Percentiles rank a stretch among this genome's conserved stretches.
Evolutionary conservation across 2,113 vertebrate species (phyloP).

Genomic region (Mobula birostris): DNA sequence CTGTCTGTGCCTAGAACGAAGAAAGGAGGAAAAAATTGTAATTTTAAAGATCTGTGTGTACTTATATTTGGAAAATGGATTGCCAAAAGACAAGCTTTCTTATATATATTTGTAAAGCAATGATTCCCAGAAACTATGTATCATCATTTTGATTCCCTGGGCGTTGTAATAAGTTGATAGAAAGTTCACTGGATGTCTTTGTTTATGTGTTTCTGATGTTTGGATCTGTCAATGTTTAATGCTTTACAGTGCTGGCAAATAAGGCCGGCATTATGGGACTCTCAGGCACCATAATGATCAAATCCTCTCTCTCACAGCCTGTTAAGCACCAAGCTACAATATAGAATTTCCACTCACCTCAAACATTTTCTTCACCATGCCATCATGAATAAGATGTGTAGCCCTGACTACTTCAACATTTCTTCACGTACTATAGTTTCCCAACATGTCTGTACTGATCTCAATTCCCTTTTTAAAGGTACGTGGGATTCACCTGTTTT

Average conservation of each 20-base stretch:
- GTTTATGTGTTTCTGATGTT: background rate
- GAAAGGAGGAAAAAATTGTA: background rate
- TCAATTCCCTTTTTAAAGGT: background rate
- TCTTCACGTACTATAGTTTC: background rate
- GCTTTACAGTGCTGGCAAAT: background rate
- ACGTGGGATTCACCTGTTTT: too few relatives aligned
- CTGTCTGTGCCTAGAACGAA: background rate
- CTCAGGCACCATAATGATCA: background rate
- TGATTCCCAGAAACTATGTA: background rate
- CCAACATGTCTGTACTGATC: background rate
- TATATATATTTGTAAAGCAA: background rate
- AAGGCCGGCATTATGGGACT: slow-evolving; percentile 9
- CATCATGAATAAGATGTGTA: background rate
- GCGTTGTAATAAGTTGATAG: background rate
- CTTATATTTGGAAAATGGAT: background rate
- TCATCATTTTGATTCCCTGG: slow-evolving; percentile 12
- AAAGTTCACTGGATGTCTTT: slow-evolving; percentile 1
- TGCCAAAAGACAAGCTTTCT: background rate
- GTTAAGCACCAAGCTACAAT: background rate
- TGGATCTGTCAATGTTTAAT: background rate
- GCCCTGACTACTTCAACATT: background rate
- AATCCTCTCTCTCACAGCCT: background rate
- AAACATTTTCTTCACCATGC: background rate
- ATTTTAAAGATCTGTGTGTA: background rate
- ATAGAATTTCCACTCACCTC: background rate